These are phyloP conservation scores for Leucosticte australis DNA, from an alignment of 2,113 vertebrate species.

Conservation along the genomic window DNA sequence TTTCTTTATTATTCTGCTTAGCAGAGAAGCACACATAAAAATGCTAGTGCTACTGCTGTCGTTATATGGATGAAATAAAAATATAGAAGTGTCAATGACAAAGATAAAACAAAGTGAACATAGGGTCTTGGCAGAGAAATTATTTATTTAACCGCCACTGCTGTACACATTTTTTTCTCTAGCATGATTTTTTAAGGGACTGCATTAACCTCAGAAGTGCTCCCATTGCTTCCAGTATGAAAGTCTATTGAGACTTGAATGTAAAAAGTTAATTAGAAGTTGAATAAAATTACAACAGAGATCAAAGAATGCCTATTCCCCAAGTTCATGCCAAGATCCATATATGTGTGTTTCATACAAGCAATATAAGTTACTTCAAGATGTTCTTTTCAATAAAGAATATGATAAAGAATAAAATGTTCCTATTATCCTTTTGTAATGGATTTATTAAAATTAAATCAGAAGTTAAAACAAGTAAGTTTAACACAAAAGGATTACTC, in stretches of 20 bases:
- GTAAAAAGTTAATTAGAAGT: constrained; percentile 32
- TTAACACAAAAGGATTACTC: neutral
- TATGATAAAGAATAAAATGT: neutral
- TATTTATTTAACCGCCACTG: neutral
- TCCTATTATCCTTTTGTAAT: neutral
- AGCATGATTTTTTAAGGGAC: neutral
- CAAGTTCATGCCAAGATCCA: neutral
- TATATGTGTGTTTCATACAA: neutral
- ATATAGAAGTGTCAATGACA: neutral
- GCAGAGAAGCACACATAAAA: neutral
- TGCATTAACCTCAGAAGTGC: neutral
- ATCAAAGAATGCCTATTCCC: constrained; percentile 5
- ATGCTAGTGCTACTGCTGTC: neutral
- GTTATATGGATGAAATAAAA: neutral
- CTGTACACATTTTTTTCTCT: neutral
- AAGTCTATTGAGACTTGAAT: neutral
- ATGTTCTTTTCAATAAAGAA: neutral
- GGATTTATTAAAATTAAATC: neutral
- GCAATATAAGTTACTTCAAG: neutral
- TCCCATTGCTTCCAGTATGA: neutral
- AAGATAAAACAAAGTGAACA: neutral
- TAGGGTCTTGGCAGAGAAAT: neutral
- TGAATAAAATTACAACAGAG: neutral
- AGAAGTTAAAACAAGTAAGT: neutral
- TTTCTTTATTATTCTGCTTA: neutral